A percentile compares a stretch with the other conserved stretches of the same genome.
Evolutionary conservation across 2,797 vertebrate species (phyloP).

Genomic region (Myripristis murdjan): DNA sequence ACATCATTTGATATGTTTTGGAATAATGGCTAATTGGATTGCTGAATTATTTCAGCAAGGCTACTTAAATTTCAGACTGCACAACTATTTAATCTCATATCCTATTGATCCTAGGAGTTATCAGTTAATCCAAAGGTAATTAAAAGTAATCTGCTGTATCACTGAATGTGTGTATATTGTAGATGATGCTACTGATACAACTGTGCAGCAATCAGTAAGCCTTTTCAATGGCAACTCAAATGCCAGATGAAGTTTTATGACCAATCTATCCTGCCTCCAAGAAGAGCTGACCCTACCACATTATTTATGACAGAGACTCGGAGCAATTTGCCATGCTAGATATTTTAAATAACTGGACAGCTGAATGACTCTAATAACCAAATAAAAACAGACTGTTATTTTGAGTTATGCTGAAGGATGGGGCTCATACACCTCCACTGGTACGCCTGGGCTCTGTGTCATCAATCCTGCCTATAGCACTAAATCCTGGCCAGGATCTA

Average conservation of each 20-base stretch:
- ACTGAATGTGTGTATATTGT: constrained; percentile 50
- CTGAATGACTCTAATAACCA: constrained; percentile 75
- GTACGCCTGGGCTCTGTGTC: constrained; percentile 55
- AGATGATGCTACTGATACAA: constrained; percentile 12
- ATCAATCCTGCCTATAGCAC: constrained; percentile 75
- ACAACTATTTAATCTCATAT: no score
- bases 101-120: no score
- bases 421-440: constrained; percentile 51
- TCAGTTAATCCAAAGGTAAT: no score
- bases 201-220: constrained; percentile 41
- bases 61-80: no score
- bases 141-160: constrained; percentile 41
- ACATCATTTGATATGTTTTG: neutral
- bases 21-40: no score
- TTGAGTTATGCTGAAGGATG: constrained; percentile 75
- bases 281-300: neutral
- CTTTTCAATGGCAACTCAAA: neutral
- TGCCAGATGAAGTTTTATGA: constrained; percentile 36
- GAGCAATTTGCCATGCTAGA: constrained; percentile 19
- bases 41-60: no score
- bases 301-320: constrained; percentile 53
- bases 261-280: constrained; percentile 27
- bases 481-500: constrained; percentile 78
- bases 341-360: constrained; percentile 75
- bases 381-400: constrained; percentile 74